A percentile compares a stretch with the other conserved stretches of the same genome.
phyloP scores from a whole-genome alignment of 1,140 invertebrate genomes.

The Arctopsyche grandis region DNA sequence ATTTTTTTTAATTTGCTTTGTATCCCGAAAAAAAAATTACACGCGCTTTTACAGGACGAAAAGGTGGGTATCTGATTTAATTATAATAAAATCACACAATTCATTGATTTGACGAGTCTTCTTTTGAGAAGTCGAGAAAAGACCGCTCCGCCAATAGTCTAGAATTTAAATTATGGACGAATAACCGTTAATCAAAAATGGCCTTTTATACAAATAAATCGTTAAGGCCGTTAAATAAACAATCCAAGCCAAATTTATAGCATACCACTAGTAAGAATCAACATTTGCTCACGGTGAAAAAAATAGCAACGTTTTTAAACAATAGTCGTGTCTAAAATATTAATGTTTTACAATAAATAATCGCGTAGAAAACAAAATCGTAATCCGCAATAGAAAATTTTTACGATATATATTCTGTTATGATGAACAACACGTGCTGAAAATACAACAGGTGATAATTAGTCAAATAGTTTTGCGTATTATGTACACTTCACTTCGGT shows the following conservation, averaged over 20 bases:
- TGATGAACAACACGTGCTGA: background rate
- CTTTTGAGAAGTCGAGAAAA: too few relatives aligned
- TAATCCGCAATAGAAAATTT: background rate
- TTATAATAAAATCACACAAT: too few relatives aligned
- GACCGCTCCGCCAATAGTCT: too few relatives aligned
- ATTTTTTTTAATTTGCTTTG: too few relatives aligned
- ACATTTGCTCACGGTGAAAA: background rate
- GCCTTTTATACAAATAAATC: background rate
- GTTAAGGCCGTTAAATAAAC: constrained; percentile 1
- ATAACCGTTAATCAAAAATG: background rate
- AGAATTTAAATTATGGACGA: too few relatives aligned
- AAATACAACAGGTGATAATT: constrained; percentile 17
- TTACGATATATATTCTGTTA: background rate
- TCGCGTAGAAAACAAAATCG: background rate
- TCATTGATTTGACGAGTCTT: too few relatives aligned
- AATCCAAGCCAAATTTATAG: background rate
- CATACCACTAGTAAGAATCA: background rate
- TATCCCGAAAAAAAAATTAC: too few relatives aligned
- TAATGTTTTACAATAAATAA: constrained; percentile 4
- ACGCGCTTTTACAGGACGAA: too few relatives aligned
- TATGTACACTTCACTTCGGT: too few relatives aligned
- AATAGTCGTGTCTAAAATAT: constrained; percentile 15
- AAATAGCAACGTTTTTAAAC: background rate
- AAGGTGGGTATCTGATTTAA: too few relatives aligned
- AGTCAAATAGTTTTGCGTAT: background rate